phyloP scores from a whole-genome alignment of 2,797 vertebrate genomes.

The Molossus molossus region DNA sequence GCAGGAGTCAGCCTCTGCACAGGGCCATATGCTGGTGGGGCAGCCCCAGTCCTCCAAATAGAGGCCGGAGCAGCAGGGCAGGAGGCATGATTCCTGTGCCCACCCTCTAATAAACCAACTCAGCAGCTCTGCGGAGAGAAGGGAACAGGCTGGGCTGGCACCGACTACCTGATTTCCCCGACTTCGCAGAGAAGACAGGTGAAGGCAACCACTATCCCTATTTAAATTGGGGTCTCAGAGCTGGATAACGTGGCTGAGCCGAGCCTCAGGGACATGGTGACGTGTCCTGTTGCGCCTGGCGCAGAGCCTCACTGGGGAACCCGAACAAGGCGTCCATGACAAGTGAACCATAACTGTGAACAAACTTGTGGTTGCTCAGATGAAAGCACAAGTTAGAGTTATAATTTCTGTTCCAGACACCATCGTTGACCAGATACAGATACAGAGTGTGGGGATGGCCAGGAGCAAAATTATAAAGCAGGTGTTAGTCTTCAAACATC shows the following conservation, averaged over 20 bases:
- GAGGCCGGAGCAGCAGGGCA: neutral
- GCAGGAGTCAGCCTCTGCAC: neutral
- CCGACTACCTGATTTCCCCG: neutral
- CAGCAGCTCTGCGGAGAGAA: neutral
- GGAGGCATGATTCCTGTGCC: neutral
- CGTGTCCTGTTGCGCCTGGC: neutral
- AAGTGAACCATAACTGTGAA: conserved; percentile 31
- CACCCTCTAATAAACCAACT: neutral
- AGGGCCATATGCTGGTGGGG: neutral
- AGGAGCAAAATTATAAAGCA: neutral
- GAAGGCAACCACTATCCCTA: neutral
- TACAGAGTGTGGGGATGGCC: neutral
- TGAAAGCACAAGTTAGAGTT: neutral
- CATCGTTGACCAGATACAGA: neutral
- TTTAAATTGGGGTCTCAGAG: neutral
- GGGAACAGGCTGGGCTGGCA: neutral
- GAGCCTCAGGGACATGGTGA: neutral
- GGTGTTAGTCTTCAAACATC: neutral
- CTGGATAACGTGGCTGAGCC: fast-evolving
- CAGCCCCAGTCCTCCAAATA: neutral
- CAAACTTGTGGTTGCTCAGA: conserved; percentile 11
- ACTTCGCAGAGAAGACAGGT: neutral
- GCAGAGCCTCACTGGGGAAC: neutral
- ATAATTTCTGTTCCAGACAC: neutral
- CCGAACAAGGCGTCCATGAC: neutral